Conservation (phyloP, 2,888 invertebrate species). For the Drosophila kambysellisi region DNA sequence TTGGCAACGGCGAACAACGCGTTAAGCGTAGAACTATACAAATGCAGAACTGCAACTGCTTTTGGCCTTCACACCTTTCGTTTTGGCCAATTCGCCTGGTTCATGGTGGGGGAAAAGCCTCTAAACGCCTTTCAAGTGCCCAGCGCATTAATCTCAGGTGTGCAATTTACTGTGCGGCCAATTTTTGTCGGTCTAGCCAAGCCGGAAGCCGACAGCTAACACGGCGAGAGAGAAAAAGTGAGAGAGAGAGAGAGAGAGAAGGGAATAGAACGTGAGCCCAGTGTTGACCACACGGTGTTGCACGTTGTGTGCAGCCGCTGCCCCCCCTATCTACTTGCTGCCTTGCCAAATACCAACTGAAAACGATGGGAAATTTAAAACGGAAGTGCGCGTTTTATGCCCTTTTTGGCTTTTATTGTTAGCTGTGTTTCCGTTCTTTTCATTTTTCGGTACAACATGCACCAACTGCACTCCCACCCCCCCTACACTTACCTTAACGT, state of each 20-base stretch:
- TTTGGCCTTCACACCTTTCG: constrained; percentile 64
- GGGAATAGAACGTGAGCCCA: neutral
- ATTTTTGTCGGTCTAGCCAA: constrained; percentile 70
- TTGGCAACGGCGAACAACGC: constrained; percentile 31
- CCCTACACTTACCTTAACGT: constrained; percentile 29
- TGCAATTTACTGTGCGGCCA: constrained; percentile 81
- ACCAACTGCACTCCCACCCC: neutral
- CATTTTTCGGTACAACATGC: constrained; percentile 43
- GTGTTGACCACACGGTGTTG: constrained; percentile 66
- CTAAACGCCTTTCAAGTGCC: constrained; percentile 66
- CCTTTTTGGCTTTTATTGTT: constrained; percentile 74
- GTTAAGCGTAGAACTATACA: constrained; percentile 27
- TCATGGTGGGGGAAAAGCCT: constrained; percentile 8
- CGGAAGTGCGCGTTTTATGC: constrained; percentile 79
- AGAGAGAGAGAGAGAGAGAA: neutral
- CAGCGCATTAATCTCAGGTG: constrained; percentile 79
- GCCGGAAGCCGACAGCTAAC: constrained; percentile 42
- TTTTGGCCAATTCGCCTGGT: constrained; percentile 18
- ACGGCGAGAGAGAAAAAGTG: neutral
- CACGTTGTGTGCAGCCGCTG: constrained; percentile 16
- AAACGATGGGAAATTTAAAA: constrained; percentile 65
- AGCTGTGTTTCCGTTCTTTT: constrained; percentile 64
- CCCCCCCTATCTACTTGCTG: neutral
- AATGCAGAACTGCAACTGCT: constrained; percentile 28
- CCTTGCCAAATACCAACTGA: constrained; percentile 1